Conservation (phyloP, 2,888 invertebrate species). For the Chrysolina haemoptera region DNA sequence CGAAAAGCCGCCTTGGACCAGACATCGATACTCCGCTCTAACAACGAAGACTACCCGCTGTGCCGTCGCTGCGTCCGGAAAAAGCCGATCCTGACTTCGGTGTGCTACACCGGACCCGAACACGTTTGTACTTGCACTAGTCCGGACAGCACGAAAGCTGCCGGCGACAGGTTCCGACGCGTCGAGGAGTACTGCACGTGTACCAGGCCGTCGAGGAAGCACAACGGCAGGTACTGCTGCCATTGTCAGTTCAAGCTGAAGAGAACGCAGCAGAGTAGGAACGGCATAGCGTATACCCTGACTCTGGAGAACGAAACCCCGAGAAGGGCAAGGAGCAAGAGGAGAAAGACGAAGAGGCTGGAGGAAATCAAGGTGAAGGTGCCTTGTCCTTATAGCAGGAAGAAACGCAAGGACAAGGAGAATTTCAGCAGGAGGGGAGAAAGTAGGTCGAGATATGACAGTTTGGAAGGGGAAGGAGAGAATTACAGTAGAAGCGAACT, state of each 20-base stretch:
- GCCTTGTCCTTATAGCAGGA: constrained; percentile 49
- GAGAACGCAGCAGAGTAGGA: constrained; percentile 58
- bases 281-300: constrained; percentile 70
- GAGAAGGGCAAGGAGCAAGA: constrained; percentile 34
- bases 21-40: constrained; percentile 43
- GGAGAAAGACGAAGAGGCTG: constrained; percentile 48
- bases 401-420: constrained; percentile 51
- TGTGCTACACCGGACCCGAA: constrained; percentile 47
- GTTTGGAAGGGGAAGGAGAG: constrained; percentile 22
- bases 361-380: constrained; percentile 61
- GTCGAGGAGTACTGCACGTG: constrained; percentile 54
- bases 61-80: constrained; percentile 51
- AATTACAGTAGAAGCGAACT: not conserved
- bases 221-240: constrained; percentile 48
- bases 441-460: constrained; percentile 26
- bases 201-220: constrained; percentile 33
- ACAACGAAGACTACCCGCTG: constrained; percentile 46
- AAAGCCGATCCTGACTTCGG: constrained; percentile 44
- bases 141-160: not conserved
- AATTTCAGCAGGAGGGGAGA: constrained; percentile 40
- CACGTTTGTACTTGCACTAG: constrained; percentile 27
- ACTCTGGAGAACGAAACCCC: constrained; percentile 62
- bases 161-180: constrained; percentile 34
- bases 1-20: constrained; percentile 43
- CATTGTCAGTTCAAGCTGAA: constrained; percentile 59